A percentile compares a stretch with the other conserved stretches of the same genome.
phyloP scores from a whole-genome alignment of 2,797 vertebrate genomes.

The Rhodeus uyekii region DNA sequence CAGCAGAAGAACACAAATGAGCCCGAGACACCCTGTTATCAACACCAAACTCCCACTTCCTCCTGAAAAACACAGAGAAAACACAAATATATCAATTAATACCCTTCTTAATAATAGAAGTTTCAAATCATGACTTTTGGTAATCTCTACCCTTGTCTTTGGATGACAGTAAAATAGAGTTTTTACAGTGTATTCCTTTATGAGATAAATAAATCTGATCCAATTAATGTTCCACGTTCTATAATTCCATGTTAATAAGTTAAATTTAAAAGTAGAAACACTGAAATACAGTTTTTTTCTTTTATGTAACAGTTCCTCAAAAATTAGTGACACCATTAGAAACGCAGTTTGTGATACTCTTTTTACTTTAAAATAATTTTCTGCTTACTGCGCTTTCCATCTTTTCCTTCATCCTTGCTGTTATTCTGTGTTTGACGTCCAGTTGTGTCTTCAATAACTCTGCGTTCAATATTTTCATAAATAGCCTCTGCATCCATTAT shows the following conservation, averaged over 20 bases:
- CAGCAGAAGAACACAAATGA: slow-evolving; percentile 5
- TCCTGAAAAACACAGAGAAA: not conserved
- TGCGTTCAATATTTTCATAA: not conserved
- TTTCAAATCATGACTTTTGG: not conserved
- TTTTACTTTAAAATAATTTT: too few species aligned
- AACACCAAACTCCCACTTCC: not conserved
- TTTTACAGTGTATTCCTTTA: not conserved
- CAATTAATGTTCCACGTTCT: too few species aligned
- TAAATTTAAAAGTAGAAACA: too few species aligned
- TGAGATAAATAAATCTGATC: too few species aligned
- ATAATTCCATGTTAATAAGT: too few species aligned
- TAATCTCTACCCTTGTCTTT: not conserved
- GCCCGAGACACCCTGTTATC: not conserved
- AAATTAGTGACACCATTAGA: too few species aligned
- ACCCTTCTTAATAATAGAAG: not conserved
- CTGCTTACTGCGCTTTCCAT: not conserved
- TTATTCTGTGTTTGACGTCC: not conserved
- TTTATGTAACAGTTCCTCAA: too few species aligned
- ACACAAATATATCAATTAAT: not conserved
- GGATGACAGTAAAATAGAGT: too few species aligned
- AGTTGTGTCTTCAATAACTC: fast-evolving
- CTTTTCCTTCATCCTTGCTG: not conserved
- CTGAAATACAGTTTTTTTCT: too few species aligned
- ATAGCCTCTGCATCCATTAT: not conserved
- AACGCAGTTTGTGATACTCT: too few species aligned